Percentiles rank a stretch among this genome's conserved stretches.
phyloP scores from a whole-genome alignment of 2,113 vertebrate genomes.

The Daboia siamensis region DNA sequence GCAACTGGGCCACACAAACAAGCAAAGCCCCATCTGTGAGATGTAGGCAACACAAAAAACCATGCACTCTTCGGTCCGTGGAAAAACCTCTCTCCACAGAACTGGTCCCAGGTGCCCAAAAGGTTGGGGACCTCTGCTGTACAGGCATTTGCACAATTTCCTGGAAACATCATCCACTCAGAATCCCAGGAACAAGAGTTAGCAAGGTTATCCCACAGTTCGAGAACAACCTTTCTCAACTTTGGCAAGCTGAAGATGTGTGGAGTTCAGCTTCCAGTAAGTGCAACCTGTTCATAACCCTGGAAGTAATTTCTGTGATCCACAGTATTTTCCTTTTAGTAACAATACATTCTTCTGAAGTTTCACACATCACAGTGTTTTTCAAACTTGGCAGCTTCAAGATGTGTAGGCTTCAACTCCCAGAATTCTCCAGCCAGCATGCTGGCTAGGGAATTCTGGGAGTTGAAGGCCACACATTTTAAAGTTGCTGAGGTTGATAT shows the following conservation, averaged over 20 bases:
- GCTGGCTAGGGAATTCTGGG: neutral
- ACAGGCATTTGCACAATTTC: neutral
- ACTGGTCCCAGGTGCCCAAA: too few species aligned
- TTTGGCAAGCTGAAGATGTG: neutral
- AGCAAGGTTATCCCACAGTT: neutral
- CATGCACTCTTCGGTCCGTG: too few species aligned
- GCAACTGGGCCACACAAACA: too few species aligned
- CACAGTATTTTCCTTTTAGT: neutral
- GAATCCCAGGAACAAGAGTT: neutral
- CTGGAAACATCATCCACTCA: neutral
- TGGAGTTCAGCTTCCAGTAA: neutral
- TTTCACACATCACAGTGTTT: neutral
- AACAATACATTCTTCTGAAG: neutral
- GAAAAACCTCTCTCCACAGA: too few species aligned
- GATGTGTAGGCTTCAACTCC: neutral
- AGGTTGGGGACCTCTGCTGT: too few species aligned
- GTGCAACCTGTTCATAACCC: neutral
- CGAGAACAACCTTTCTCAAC: neutral
- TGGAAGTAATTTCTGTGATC: neutral
- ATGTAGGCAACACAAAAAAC: too few species aligned
- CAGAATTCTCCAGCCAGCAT: neutral
- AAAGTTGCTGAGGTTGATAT: neutral
- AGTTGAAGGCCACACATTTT: neutral
- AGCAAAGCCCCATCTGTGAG: too few species aligned
- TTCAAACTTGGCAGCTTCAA: neutral